phyloP scores from a whole-genome alignment of 2,797 vertebrate species.

The Falco cherrug region DNA sequence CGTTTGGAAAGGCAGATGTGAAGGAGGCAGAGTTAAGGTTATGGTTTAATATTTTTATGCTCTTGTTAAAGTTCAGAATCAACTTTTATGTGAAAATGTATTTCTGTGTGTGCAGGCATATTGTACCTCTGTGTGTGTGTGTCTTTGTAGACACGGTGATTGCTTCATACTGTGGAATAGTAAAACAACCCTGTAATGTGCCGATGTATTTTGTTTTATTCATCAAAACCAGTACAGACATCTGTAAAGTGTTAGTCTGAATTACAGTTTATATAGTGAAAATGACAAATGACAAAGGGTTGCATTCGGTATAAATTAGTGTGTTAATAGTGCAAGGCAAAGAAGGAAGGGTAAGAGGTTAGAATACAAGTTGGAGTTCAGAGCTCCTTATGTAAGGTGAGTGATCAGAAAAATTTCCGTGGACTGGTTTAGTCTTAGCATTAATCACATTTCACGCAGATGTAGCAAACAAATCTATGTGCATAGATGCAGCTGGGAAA shows the following conservation, averaged over 20 bases:
- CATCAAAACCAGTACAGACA: not conserved
- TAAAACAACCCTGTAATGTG: not conserved
- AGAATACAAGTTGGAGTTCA: not conserved
- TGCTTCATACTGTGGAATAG: not conserved
- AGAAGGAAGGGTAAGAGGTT: not conserved
- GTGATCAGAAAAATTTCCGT: not conserved
- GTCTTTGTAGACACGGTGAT: not conserved
- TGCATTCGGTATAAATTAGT: not conserved
- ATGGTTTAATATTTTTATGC: not conserved
- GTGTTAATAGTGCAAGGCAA: not conserved
- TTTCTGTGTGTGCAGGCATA: not conserved
- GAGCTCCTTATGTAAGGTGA: not conserved
- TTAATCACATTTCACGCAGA: not conserved
- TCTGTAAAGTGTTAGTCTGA: not conserved
- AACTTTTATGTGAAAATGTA: not conserved
- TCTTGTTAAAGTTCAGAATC: not conserved
- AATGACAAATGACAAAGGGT: not conserved
- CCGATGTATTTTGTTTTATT: not conserved
- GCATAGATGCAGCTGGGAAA: not conserved
- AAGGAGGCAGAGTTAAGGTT: not conserved
- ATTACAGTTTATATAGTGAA: not conserved
- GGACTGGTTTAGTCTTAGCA: not conserved
- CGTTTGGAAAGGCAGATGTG: not conserved
- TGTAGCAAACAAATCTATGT: not conserved
- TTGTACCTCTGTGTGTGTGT: not conserved